Percentiles rank a stretch among this genome's conserved stretches.
phyloP scores from a whole-genome alignment of 2,888 invertebrate species.

The Cistogaster globosa region DNA sequence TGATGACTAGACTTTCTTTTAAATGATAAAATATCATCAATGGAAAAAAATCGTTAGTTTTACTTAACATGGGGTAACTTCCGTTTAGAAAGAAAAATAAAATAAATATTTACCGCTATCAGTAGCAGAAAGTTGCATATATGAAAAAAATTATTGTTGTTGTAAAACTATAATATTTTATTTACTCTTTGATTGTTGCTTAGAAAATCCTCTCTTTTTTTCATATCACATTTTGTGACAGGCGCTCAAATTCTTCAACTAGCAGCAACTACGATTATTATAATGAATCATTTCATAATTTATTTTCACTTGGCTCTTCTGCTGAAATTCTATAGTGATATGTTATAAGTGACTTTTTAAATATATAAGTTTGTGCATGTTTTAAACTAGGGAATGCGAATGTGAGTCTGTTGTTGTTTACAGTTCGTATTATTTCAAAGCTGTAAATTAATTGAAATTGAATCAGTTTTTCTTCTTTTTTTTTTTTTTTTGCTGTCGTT shows the following conservation, averaged over 20 bases:
- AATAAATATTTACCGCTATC: background rate
- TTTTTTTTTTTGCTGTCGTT: constrained; percentile 15
- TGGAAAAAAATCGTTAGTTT: constrained; percentile 23
- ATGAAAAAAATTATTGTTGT: background rate
- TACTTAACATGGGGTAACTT: background rate
- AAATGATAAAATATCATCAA: constrained; percentile 21
- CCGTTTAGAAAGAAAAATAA: background rate
- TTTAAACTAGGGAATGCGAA: background rate
- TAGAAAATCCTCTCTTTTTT: constrained; percentile 47
- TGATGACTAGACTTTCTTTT: constrained; percentile 4
- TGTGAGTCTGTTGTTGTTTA: constrained; percentile 33
- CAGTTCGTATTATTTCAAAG: constrained; percentile 28
- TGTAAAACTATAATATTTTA: background rate
- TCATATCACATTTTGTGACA: constrained; percentile 64
- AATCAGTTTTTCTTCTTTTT: too few species aligned
- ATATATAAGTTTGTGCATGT: too few species aligned
- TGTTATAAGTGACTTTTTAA: constrained; percentile 1
- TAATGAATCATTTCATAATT: constrained; percentile 48
- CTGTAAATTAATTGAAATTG: constrained; percentile 66
- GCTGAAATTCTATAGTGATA: constrained; percentile 14
- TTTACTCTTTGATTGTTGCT: background rate
- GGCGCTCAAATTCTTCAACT: constrained; percentile 59
- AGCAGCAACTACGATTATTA: constrained; percentile 20
- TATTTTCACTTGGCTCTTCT: constrained; percentile 52
- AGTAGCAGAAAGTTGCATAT: background rate